Base-by-base conservation (phyloP, 1,140 invertebrate genomes). In the Formica selysi region DNA sequence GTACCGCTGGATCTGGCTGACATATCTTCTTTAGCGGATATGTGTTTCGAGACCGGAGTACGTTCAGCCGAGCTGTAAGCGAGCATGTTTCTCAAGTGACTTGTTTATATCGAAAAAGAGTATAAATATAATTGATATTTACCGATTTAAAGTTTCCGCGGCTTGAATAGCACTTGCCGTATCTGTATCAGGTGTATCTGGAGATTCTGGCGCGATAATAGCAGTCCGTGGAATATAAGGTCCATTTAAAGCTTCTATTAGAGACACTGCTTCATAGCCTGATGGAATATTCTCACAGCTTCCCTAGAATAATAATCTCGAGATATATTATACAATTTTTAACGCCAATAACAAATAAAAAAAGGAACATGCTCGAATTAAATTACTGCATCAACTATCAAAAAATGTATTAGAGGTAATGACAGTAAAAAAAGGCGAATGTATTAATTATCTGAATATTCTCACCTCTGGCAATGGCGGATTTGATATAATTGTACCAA, bases 191-290 rank as follows among this genome's bases (percentile, higher is more conserved):
- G 95, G 94, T 19, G 94, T 94, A 19, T 95, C 95, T 3, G 95
- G 93, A 32, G 95, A 94, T 93, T 96, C 96, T 80, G 95, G 95
- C 70, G 95, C 95, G 71, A 95, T 95, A 7, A 96, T 95, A 29
- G 96, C 94, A 22, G 96, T 94, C 86, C 97, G 95, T 2, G 96
- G 95, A 29, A 96, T 96, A 88, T 96, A 96, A 3, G 98, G 98
- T 0, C 99, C 99, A 96, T 99, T 99, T n/a, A 99, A 95, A 7
- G 99, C 99, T 95, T 99, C 99, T 79, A 99, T 98, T n/a, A 99
- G 95, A 0, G 99, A 98, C 62, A 99, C 97, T 26, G 98, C 97
- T 95, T 99, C 98, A 94, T 99, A 99, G 0, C 99, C 99, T 0
- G 97, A 96, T 41, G 99, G 98, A 91, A 99, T 97, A 94, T 98